phyloP scores from a whole-genome alignment of 2,888 invertebrate genomes.

The Oscheius onirici region DNA sequence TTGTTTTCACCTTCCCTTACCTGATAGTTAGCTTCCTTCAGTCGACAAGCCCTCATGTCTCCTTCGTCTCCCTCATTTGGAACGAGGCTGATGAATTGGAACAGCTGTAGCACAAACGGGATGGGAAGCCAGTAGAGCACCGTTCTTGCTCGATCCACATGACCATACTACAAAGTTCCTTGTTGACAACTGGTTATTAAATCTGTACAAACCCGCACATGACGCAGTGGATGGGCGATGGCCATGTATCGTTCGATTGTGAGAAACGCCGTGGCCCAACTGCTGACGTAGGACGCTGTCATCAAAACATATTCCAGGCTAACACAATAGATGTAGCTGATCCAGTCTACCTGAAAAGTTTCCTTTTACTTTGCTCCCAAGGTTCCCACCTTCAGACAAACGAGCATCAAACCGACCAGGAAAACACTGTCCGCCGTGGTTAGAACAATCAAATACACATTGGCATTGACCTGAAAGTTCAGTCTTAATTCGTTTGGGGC shows the following conservation, averaged over 20 bases:
- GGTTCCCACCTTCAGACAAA: constrained; percentile 58
- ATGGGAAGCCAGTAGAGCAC: constrained; percentile 68
- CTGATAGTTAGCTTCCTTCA: constrained; percentile 54
- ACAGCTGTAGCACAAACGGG: constrained; percentile 66
- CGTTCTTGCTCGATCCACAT: constrained; percentile 58
- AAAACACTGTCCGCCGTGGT: constrained; percentile 67
- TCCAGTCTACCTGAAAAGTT: constrained; percentile 58
- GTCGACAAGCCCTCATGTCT: constrained; percentile 44
- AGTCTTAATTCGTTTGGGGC: not conserved
- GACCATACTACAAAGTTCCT: constrained; percentile 54
- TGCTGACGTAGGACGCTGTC: constrained; percentile 66
- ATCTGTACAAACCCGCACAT: constrained; percentile 56
- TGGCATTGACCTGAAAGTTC: constrained; percentile 64
- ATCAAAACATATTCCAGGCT: constrained; percentile 67
- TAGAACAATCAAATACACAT: constrained; percentile 68
- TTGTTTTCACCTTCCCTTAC: constrained; percentile 18
- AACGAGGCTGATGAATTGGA: constrained; percentile 63
- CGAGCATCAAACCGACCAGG: constrained; percentile 60
- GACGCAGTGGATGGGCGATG: constrained; percentile 66
- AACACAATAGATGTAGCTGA: constrained; percentile 64
- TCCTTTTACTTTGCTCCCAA: not conserved
- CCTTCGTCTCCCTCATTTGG: constrained; percentile 40
- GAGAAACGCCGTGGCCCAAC: constrained; percentile 69
- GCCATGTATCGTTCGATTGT: constrained; percentile 70
- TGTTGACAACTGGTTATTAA: not conserved